A percentile compares a stretch with the other conserved stretches of the same genome.
phyloP scores from a whole-genome alignment of 2,113 vertebrate species.

The Steatornis caripensis region DNA sequence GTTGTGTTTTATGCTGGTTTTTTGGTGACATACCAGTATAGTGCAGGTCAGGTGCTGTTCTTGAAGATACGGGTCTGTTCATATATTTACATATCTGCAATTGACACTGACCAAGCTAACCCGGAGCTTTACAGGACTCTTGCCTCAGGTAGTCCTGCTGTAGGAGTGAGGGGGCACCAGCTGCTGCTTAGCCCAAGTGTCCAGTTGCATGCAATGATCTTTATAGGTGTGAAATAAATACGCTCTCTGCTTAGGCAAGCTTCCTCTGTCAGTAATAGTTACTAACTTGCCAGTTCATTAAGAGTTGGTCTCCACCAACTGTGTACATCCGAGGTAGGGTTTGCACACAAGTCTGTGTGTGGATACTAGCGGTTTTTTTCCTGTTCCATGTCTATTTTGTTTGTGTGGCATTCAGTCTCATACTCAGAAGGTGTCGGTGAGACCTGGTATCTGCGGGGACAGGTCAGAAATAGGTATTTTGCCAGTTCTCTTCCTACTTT shows the following conservation, averaged over 20 bases:
- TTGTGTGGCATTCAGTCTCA: neutral
- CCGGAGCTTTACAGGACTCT: neutral
- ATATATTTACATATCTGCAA: neutral
- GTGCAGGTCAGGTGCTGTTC: neutral
- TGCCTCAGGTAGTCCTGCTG: neutral
- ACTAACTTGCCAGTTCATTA: neutral
- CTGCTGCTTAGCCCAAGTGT: neutral
- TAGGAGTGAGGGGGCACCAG: neutral
- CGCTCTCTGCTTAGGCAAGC: neutral
- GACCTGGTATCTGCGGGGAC: neutral
- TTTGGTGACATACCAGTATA: neutral
- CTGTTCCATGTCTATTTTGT: neutral
- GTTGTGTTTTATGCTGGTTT: neutral
- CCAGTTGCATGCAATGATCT: neutral
- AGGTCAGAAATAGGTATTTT: neutral
- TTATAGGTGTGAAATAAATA: neutral
- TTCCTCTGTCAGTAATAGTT: neutral
- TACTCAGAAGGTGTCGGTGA: neutral
- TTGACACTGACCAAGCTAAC: neutral
- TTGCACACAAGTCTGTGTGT: neutral
- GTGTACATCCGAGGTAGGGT: neutral
- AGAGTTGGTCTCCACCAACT: neutral
- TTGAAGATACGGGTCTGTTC: neutral
- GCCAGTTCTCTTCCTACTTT: neutral
- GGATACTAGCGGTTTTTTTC: neutral